Conservation (phyloP, 2,797 vertebrate genomes). For the Acanthopagrus latus region DNA sequence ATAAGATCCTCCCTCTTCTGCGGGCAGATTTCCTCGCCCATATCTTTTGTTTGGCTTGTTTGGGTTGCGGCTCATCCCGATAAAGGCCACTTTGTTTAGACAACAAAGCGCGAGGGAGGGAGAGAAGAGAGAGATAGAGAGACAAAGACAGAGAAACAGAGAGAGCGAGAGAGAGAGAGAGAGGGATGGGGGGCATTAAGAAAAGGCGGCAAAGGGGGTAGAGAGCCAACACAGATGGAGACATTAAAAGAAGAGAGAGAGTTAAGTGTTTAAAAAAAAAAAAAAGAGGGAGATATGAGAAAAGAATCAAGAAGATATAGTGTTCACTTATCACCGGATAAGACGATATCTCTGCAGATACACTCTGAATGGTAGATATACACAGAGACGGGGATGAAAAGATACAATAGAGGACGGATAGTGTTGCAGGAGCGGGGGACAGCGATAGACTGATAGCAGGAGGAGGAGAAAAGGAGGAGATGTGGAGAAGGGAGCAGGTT, state of each 20-base stretch:
- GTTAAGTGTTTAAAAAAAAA: conserved; percentile 31
- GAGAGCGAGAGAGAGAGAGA: conserved; percentile 37
- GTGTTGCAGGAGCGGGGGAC: conserved; percentile 68
- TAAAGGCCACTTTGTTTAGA: conserved; percentile 87
- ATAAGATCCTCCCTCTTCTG: conserved; percentile 78
- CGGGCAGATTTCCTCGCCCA: conserved; percentile 80
- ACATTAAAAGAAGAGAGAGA: conserved; percentile 42
- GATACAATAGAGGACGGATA: conserved; percentile 75
- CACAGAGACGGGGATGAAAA: conserved; percentile 62
- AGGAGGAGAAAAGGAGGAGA: conserved; percentile 65
- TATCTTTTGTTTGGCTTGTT: conserved; percentile 85
- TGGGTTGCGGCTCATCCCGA: conserved; percentile 84
- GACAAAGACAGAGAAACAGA: conserved; percentile 67
- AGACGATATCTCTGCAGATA: conserved; percentile 61
- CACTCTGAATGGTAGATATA: conserved; percentile 62
- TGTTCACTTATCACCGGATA: conserved; percentile 49
- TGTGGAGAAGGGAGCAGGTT: conserved; percentile 73
- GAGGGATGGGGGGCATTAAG: conserved; percentile 34
- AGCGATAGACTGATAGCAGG: conserved; percentile 63
- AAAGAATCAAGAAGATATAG: conserved; percentile 24
- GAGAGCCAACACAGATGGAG: conserved; percentile 60
- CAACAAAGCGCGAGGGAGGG: conserved; percentile 82
- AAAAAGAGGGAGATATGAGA: conserved; percentile 31
- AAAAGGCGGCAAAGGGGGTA: conserved; percentile 50
- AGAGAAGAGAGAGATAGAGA: conserved; percentile 69